Percentiles rank a stretch among this genome's conserved stretches.
Conservation (phyloP, 2,113 vertebrate genomes). For the Rhea pennata region DNA sequence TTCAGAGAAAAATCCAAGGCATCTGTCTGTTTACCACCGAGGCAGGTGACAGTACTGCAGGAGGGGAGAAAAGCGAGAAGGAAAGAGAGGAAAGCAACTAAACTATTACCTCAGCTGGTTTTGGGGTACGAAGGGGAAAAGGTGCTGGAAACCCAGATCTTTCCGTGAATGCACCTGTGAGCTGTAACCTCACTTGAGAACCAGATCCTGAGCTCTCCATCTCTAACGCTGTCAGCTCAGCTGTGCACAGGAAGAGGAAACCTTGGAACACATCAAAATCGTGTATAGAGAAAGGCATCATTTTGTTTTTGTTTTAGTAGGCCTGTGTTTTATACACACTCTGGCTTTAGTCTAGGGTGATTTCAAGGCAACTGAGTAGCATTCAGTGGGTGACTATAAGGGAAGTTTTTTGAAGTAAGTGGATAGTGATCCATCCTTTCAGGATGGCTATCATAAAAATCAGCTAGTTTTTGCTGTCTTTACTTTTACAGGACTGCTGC, state of each 20-base stretch:
- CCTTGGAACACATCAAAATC: not conserved
- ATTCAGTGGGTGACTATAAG: not conserved
- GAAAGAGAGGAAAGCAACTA: fast-evolving
- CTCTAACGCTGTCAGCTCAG: fast-evolving
- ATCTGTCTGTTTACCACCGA: not conserved
- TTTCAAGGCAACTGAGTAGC: not conserved
- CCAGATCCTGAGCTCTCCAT: not conserved
- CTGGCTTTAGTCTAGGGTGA: not conserved
- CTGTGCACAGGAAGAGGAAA: not conserved
- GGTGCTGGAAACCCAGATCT: not conserved
- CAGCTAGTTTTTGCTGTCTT: not conserved
- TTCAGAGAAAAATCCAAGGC: not conserved
- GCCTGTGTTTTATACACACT: not conserved
- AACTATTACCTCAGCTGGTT: not conserved
- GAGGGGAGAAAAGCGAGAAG: not conserved
- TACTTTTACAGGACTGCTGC: not conserved
- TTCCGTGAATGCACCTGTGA: not conserved
- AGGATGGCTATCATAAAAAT: not conserved
- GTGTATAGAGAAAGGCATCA: not conserved
- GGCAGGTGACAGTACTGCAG: not conserved
- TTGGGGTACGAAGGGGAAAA: not conserved
- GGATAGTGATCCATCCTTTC: not conserved
- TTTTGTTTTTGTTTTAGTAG: not conserved
- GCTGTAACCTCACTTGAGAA: not conserved
- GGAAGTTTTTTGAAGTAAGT: not conserved